phyloP scores from a whole-genome alignment of 2,113 vertebrate genomes.

The Cromileptes altivelis region DNA sequence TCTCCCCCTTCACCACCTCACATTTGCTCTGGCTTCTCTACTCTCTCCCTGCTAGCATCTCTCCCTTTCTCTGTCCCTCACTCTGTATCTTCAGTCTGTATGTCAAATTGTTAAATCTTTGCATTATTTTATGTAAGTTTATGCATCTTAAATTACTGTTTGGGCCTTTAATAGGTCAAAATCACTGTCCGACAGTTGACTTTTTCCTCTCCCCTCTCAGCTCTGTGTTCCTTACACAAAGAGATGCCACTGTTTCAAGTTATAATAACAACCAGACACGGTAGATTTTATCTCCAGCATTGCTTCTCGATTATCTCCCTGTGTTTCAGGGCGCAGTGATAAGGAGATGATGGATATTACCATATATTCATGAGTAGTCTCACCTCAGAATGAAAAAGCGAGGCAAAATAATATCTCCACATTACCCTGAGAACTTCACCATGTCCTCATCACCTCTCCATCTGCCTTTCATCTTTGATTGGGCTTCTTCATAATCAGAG shows the following conservation, averaged over 20 bases:
- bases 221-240: neutral
- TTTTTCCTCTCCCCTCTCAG: neutral
- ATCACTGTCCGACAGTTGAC: no score
- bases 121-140: neutral
- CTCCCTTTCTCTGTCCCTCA: neutral
- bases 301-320: neutral
- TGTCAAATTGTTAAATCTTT: neutral
- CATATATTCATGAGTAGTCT: conserved; percentile 14
- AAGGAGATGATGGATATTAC: neutral
- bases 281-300: conserved; percentile 10
- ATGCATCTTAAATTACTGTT: neutral
- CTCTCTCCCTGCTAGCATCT: neutral
- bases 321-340: conserved; percentile 7
- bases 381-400: neutral
- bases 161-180: neutral
- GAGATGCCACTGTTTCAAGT: neutral
- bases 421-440: neutral
- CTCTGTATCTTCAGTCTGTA: neutral
- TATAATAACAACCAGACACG: neutral
- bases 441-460: neutral
- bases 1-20: conserved; percentile 5
- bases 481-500: conserved; percentile 10
- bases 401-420: neutral
- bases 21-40: neutral
- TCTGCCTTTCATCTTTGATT: conserved; percentile 18